Evolutionary conservation across 2,113 vertebrate species (phyloP).

Genomic region (Promerops cafer): DNA sequence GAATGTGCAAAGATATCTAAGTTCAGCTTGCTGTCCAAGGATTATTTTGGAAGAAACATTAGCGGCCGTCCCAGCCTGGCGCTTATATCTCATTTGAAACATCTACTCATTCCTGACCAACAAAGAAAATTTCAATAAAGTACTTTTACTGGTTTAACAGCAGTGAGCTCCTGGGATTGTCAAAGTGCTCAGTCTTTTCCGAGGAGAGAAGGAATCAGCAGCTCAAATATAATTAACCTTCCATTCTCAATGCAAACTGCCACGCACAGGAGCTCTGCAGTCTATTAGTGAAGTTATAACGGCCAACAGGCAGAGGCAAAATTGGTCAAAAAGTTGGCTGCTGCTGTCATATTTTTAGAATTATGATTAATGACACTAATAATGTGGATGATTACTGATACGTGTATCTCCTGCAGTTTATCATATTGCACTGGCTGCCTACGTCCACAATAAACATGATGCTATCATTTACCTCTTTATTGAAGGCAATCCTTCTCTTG

Average conservation of each 20-base stretch:
- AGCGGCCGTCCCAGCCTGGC: constrained; percentile 67
- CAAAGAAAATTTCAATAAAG: constrained; percentile 85
- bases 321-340: constrained; percentile 82
- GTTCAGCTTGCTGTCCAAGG: constrained; percentile 63
- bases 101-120: constrained; percentile 86
- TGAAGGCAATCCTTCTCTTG: constrained; percentile 83
- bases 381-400: constrained; percentile 88
- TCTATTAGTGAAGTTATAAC: constrained; percentile 83
- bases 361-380: constrained; percentile 94
- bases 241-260: constrained; percentile 86
- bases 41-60: constrained; percentile 72
- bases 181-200: constrained; percentile 80
- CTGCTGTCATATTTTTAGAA: constrained; percentile 84
- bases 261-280: constrained; percentile 75
- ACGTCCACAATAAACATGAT: constrained; percentile 87
- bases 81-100: constrained; percentile 75
- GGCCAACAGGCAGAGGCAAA: constrained; percentile 79
- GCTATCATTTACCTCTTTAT: constrained; percentile 87
- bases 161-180: constrained; percentile 76
- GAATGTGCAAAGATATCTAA: constrained; percentile 54
- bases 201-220: constrained; percentile 82
- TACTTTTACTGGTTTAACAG: constrained; percentile 80
- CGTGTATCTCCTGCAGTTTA: constrained; percentile 85
- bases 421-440: constrained; percentile 85
- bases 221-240: constrained; percentile 97